Evolutionary conservation across 1,140 invertebrate species (phyloP), one percentile per base, ranked within the genome.

Genomic region (Drosophila ficusphila): DNA sequence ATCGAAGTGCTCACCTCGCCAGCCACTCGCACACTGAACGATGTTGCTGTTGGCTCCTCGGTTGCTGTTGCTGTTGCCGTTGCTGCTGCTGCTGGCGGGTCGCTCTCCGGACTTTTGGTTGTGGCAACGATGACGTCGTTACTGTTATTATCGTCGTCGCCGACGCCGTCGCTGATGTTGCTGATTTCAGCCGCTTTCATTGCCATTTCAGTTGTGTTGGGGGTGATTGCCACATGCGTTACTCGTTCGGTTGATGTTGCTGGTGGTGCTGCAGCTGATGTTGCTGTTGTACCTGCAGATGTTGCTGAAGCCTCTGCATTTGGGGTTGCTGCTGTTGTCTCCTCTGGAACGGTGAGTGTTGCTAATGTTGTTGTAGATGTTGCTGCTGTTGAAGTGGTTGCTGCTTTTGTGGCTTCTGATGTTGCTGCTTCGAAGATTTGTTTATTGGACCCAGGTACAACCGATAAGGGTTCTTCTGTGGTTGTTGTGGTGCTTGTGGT

Each of bases 21-120:
- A 85, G 76, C 41, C 76, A 78, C 44, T 85, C 41, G 69, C 54
- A 36, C 56, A 89, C 86, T 89, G 89, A 89, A 75, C 67, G 78
- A 49, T 52, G 41, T 76, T 67, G 46, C 34, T 19, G 42, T 64
- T 49, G 42, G 27, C 56, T 34, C 56, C 1, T 29, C 61, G 53
- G 38, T 12, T 14, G 62, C 51, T 78, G 48, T 54, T 65, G 58
- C n/a, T 52, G 41, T 76, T 67, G 46, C 34, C 14, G 42, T 64
- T 49, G 42, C n/a, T 14, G 62, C 51, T 78, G 48, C 51, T 65
- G 58, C 54, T 61, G 39, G 18, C 61, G 31, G 23, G 14, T 51
- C 56, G 19, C 69, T 73, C 51, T 70, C 73, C 41, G 42, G 58
- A 19, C 38, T 61, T 12, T 54, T 46, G 68, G 57, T 68, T 56